phyloP scores from a whole-genome alignment of 2,113 vertebrate species.

The Mirza zaza region DNA sequence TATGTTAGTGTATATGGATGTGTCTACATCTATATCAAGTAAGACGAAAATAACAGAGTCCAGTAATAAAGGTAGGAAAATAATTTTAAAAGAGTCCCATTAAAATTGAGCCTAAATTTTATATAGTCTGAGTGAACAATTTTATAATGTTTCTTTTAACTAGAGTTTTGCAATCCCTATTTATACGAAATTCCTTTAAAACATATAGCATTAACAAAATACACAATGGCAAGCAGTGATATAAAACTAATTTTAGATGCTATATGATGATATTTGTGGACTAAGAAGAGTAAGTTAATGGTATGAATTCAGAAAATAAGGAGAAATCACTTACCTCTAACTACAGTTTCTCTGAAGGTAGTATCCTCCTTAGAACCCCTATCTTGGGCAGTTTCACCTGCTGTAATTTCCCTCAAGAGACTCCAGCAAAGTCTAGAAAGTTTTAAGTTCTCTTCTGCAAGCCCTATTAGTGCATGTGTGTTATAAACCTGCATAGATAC shows the following conservation, averaged over 20 bases:
- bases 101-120: conserved; percentile 37
- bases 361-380: conserved; percentile 89
- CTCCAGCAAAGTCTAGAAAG: conserved; percentile 84
- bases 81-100: not conserved
- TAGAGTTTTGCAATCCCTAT: conserved; percentile 15
- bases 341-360: conserved; percentile 87
- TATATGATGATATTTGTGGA: conserved; percentile 57
- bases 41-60: conserved; percentile 28
- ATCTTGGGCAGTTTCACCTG: conserved; percentile 87
- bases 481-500: conserved; percentile 68
- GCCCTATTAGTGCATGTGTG: conserved; percentile 87
- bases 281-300: not conserved
- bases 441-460: conserved; percentile 84
- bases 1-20: not conserved
- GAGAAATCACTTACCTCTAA: conserved; percentile 87
- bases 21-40: not conserved
- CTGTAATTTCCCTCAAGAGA: conserved; percentile 84
- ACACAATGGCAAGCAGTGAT: conserved; percentile 81
- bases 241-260: conserved; percentile 74
- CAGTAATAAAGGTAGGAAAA: conserved; percentile 19
- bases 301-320: conserved; percentile 62
- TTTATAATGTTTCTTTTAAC: conserved; percentile 53
- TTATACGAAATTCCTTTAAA: conserved; percentile 56
- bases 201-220: conserved; percentile 53
- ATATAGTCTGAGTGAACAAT: not conserved